Evolutionary conservation across 2,888 invertebrate species (phyloP).

Genomic region (Magallana nippona): DNA sequence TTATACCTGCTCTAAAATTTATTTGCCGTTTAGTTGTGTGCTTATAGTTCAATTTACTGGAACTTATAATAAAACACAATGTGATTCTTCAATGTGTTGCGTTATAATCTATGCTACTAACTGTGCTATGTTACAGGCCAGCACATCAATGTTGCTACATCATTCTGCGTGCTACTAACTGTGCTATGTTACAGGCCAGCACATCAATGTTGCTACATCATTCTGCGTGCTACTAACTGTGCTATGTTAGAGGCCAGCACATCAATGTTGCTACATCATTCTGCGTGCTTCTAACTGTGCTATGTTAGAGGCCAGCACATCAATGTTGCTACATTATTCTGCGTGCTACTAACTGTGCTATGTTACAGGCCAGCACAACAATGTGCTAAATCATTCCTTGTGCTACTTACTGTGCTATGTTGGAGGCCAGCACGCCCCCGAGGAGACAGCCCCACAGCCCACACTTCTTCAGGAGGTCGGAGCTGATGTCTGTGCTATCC

Average conservation of each 20-base stretch:
- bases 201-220: too few species aligned
- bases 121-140: too few species aligned
- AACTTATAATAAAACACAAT: too few species aligned
- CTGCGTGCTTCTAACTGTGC: too few species aligned
- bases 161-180: background rate
- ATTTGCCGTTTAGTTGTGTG: too few species aligned
- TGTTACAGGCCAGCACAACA: conserved; percentile 77
- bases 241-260: conserved; percentile 78
- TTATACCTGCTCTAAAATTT: conserved; percentile 11
- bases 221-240: conserved; percentile 74
- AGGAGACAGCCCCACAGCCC: conserved; percentile 80
- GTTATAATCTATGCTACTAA: too few species aligned
- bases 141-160: too few species aligned
- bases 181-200: conserved; percentile 76
- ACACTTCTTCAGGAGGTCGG: conserved; percentile 72
- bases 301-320: too few species aligned
- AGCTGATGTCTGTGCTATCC: conserved; percentile 66
- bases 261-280: background rate
- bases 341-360: conserved; percentile 56
- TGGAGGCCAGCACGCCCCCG: conserved; percentile 76
- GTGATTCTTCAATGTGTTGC: too few species aligned
- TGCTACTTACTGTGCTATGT: conserved; percentile 78
- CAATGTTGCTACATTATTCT: background rate
- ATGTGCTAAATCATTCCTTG: too few species aligned
- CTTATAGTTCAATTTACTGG: too few species aligned